A percentile compares a stretch with the other conserved stretches of the same genome.
Conservation (phyloP, 2,113 vertebrate species). For the Catagonus wagneri region DNA sequence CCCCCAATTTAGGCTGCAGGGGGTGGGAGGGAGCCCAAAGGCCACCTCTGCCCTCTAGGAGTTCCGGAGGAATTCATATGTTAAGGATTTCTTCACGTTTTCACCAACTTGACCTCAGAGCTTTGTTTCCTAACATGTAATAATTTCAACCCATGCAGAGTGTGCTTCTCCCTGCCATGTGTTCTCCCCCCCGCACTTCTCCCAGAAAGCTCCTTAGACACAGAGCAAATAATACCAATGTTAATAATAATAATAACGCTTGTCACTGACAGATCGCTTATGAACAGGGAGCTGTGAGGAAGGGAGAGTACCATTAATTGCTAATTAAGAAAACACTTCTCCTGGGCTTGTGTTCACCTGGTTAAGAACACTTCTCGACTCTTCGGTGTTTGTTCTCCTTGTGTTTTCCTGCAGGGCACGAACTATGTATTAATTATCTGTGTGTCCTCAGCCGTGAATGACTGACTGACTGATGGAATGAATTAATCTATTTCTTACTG, state of each 20-base stretch:
- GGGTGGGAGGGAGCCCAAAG: rapidly evolving
- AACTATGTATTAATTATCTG: not conserved
- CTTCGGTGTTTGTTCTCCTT: not conserved
- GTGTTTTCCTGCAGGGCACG: not conserved
- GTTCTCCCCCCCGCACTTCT: not conserved
- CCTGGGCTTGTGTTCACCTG: not conserved
- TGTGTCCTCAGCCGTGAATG: not conserved
- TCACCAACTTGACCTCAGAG: not conserved
- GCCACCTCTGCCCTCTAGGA: rapidly evolving
- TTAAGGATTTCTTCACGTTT: not conserved
- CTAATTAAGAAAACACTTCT: conserved; percentile 53
- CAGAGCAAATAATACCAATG: not conserved
- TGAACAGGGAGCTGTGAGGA: not conserved
- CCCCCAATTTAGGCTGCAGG: too few relatives aligned
- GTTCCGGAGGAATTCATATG: not conserved
- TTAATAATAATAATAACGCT: conserved; percentile 11
- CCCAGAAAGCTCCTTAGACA: not conserved
- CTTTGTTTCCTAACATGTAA: not conserved
- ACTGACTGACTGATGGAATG: not conserved
- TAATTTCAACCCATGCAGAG: not conserved
- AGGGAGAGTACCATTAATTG: not conserved
- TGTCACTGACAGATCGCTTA: conserved; percentile 3
- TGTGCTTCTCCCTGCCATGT: not conserved
- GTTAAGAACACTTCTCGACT: not conserved
- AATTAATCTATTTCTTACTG: not conserved